Base-by-base conservation (phyloP, 2,797 vertebrate genomes). In the Micromesistius poutassou region DNA sequence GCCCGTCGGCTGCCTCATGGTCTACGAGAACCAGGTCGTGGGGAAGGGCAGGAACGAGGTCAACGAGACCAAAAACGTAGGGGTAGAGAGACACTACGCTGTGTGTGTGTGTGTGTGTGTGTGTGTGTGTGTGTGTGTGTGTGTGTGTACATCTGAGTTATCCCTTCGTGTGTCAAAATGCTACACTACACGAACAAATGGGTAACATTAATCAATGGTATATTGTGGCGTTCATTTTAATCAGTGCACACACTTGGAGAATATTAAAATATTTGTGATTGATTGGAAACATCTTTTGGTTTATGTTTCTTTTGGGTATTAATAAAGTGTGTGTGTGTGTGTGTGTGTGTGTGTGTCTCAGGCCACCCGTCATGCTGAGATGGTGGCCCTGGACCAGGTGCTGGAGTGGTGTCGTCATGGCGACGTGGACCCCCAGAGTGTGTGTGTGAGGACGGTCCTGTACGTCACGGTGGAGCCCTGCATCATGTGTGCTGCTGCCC, bases 391-490 rank as follows among this genome's bases (percentile, higher is more conserved):
- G 3, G 98, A 99, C 83, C 94, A 94, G 90, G 93, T 97, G 46
- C 86, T 97, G 62, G 94, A 94, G 9, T 97, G 96, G 96, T 99
- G 96, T 89, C 85, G 19, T 25, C 70, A 19, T 0, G 81, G 74
- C 6, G 83, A 87, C 79, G 88, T 82, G 85, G 89, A 93, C 4
- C 85, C 91, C 0, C 84, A 83, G 0, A 80, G 62, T 0, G 91
- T 93, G 70, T 96, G 96, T 71, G 71, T 89, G 31, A 84, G 72
- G 0, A 93, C 94, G 0, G 93, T 93, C 0, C 77, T 99, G 25
- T 99, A 99, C 0, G 98, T 99, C 68, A 99, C 97, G 0, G 97
- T 99, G 86, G 98, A 99, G 88, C 98, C 98, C 0, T 99, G 98
- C 77, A 91, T 99, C 86, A 98, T 98, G 96, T 99, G 97, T 74